These are phyloP conservation scores for Ornithorhynchus anatinus DNA, from an alignment of 2,113 vertebrate species.

Conservation along the genomic window DNA sequence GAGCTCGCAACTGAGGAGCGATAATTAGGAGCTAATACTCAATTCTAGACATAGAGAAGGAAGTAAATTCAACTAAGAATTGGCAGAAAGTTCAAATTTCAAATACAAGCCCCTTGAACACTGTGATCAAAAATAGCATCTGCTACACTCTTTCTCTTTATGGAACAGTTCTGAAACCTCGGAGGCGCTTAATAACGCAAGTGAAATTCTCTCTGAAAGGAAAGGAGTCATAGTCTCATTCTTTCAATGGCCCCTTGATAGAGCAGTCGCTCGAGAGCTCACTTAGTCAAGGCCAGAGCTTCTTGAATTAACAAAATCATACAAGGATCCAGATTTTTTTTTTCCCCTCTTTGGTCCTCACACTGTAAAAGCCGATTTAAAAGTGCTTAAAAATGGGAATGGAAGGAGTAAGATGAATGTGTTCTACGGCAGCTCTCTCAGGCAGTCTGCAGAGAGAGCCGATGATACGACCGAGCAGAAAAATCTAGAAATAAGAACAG, in stretches of 20 bases:
- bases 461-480: too few species aligned
- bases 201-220: neutral
- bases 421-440: too few species aligned
- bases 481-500: too few species aligned
- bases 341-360: too few species aligned
- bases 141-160: neutral
- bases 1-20: neutral
- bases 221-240: neutral
- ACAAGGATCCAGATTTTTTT: too few species aligned
- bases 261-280: neutral
- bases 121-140: neutral
- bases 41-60: neutral
- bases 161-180: slow-evolving; percentile 1
- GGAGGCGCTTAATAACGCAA: neutral
- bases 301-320: too few species aligned
- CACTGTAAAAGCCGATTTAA: too few species aligned
- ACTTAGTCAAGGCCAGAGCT: too few species aligned
- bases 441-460: too few species aligned
- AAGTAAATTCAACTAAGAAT: neutral
- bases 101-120: neutral
- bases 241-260: neutral
- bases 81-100: slow-evolving; percentile 7
- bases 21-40: neutral
- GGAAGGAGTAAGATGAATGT: too few species aligned
- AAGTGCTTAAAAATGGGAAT: too few species aligned